phyloP scores from a whole-genome alignment of 2,797 vertebrate genomes.

The Dromococcyx pavoninus region DNA sequence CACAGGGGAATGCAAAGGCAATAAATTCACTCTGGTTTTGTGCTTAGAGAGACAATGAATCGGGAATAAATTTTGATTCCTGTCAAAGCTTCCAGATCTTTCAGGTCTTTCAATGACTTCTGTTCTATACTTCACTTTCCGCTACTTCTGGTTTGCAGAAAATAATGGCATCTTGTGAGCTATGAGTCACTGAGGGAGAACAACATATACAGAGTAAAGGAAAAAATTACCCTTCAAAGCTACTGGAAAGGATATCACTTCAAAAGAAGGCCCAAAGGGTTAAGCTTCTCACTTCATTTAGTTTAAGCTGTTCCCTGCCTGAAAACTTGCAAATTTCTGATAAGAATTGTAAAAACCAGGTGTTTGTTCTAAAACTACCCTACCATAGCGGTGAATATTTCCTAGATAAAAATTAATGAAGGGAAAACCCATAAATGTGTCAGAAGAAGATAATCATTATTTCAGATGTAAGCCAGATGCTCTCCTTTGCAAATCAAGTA shows the following conservation, averaged over 20 bases:
- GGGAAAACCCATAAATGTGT: slow-evolving; percentile 74
- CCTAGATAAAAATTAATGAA: slow-evolving; percentile 76
- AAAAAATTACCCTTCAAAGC: slow-evolving; percentile 27
- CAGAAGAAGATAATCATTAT: slow-evolving; percentile 73
- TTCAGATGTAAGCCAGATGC: slow-evolving; percentile 66
- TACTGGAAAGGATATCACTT: slow-evolving; percentile 33
- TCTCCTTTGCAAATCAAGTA: slow-evolving; percentile 55
- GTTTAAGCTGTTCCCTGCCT: slow-evolving; percentile 58
- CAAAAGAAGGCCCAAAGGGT: slow-evolving; percentile 57
- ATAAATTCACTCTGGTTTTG: not conserved
- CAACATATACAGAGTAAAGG: not conserved
- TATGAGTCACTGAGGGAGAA: not conserved
- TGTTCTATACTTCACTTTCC: not conserved
- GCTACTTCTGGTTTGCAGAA: not conserved
- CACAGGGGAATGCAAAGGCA: not conserved
- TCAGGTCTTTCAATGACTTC: not conserved
- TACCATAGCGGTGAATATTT: slow-evolving; percentile 68
- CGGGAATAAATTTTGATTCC: not conserved
- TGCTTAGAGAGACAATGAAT: not conserved
- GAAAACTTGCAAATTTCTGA: slow-evolving; percentile 66
- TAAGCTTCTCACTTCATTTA: slow-evolving; percentile 59
- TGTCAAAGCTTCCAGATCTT: not conserved
- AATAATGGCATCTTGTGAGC: not conserved
- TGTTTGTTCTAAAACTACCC: slow-evolving; percentile 75
- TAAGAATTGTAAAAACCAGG: slow-evolving; percentile 74